A percentile compares a stretch with the other conserved stretches of the same genome.
phyloP scores from a whole-genome alignment of 2,113 vertebrate genomes.

The Eubucco bourcierii region DNA sequence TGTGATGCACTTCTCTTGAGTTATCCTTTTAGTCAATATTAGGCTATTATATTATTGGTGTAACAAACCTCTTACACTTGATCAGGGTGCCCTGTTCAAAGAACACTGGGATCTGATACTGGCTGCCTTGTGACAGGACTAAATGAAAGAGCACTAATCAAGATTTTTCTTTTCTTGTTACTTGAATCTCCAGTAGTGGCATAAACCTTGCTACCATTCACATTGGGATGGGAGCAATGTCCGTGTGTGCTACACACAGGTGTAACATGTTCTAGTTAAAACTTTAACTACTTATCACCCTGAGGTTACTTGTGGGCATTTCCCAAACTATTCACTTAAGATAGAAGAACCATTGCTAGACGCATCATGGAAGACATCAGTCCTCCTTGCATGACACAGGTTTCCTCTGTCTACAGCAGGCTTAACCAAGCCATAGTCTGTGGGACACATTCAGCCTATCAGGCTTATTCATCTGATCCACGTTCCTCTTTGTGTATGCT shows the following conservation, averaged over 20 bases:
- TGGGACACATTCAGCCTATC: neutral
- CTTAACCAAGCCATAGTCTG: neutral
- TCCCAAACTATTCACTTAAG: neutral
- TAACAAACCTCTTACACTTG: neutral
- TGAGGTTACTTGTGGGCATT: fast-evolving
- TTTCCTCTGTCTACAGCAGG: neutral
- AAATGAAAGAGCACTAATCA: neutral
- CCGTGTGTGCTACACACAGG: neutral
- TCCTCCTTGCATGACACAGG: neutral
- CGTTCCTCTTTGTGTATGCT: neutral
- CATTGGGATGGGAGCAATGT: neutral
- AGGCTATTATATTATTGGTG: neutral
- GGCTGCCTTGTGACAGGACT: neutral
- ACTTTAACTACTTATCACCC: neutral
- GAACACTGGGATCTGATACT: neutral
- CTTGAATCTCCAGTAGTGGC: neutral
- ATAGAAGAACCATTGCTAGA: neutral
- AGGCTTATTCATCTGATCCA: neutral
- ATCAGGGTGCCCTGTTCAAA: neutral
- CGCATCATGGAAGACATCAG: neutral
- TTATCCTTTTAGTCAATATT: neutral
- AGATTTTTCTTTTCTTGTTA: neutral
- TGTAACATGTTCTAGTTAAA: neutral
- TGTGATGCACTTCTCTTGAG: neutral
- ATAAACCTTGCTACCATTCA: neutral